These are phyloP conservation scores for Zoanthus solanderi DNA, from an alignment of 92 coral and sea anemone species.

Conservation along the genomic window DNA sequence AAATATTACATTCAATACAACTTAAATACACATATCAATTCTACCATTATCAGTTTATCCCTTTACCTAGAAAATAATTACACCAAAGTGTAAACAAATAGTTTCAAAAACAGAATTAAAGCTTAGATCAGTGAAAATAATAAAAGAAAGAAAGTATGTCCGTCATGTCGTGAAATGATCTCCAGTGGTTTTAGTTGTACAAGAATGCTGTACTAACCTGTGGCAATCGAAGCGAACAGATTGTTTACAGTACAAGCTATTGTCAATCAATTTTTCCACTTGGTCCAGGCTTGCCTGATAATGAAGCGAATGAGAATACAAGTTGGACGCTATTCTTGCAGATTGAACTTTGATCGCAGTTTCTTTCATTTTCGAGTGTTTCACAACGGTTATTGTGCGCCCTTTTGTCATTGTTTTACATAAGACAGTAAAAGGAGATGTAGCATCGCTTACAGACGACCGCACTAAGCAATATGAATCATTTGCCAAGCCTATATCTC, in stretches of 20 bases:
- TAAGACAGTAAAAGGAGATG: background rate
- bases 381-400: constrained; percentile 26
- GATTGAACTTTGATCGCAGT: background rate
- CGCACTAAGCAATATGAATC: constrained; percentile 22
- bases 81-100: too few relatives aligned
- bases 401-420: constrained; percentile 12
- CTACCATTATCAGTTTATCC: too few relatives aligned
- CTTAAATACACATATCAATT: too few relatives aligned
- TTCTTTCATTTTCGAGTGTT: constrained; percentile 29
- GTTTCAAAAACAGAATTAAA: too few relatives aligned
- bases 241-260: constrained; percentile 18
- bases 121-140: too few relatives aligned
- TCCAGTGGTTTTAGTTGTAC: too few relatives aligned
- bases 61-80: too few relatives aligned
- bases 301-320: constrained; percentile 22
- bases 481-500: background rate
- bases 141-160: too few relatives aligned
- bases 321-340: background rate
- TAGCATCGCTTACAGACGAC: background rate
- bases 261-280: constrained; percentile 14
- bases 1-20: too few relatives aligned
- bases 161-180: too few relatives aligned
- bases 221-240: constrained; percentile 31
- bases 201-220: background rate
- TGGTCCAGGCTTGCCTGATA: constrained; percentile 19